Evolutionary conservation across 1,140 invertebrate species (phyloP).

Genomic region (Drosophila sturtevanti): DNA sequence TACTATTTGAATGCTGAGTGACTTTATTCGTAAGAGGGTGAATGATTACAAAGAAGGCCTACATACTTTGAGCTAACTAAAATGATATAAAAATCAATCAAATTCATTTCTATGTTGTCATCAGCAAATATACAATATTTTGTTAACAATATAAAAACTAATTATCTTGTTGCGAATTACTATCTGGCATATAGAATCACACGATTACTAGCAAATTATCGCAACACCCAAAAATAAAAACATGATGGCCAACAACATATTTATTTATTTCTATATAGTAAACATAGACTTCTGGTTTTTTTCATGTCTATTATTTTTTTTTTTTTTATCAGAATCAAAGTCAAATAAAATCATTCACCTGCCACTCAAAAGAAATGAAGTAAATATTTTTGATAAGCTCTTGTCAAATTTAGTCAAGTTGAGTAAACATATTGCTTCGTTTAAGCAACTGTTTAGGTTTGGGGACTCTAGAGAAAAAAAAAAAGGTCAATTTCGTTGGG

Average conservation of each 20-base stretch:
- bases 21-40: too few species aligned
- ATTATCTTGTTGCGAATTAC: slow-evolving; percentile 27
- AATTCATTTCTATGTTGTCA: background rate
- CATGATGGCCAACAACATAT: slow-evolving; percentile 9
- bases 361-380: slow-evolving; percentile 3
- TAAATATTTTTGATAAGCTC: slow-evolving; percentile 7
- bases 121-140: background rate
- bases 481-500: slow-evolving; percentile 32
- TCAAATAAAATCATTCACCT: slow-evolving; percentile 9
- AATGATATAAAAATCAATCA: background rate
- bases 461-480: background rate
- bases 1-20: too few species aligned
- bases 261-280: slow-evolving; percentile 17
- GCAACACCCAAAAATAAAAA: slow-evolving; percentile 8
- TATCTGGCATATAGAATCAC: background rate
- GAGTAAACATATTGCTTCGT: slow-evolving; percentile 2
- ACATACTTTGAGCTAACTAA: too few species aligned
- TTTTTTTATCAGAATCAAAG: background rate
- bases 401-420: slow-evolving; percentile 8
- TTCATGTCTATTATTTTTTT: background rate
- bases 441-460: background rate
- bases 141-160: background rate
- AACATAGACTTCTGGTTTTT: background rate
- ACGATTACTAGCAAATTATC: slow-evolving; percentile 48
- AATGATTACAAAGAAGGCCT: too few species aligned